Evolutionary conservation across 2,113 vertebrate genomes (phyloP).

Genomic region (Pteruthius melanotis): DNA sequence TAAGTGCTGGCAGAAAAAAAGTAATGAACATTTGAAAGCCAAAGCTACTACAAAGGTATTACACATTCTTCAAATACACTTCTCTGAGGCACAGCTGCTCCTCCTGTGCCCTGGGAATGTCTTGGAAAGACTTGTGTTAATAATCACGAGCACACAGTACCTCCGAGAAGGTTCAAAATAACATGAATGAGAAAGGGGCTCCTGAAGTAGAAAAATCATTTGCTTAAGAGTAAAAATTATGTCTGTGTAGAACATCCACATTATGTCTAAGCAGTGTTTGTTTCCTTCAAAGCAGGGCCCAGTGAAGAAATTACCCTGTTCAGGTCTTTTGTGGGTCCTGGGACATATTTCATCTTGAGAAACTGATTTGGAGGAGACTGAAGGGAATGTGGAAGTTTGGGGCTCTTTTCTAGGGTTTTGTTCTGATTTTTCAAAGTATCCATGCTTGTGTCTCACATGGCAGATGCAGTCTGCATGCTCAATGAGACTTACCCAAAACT

Average conservation of each 20-base stretch:
- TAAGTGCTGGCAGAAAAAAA: not conserved
- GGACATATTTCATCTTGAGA: not conserved
- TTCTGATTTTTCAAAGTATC: not conserved
- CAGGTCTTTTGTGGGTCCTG: not conserved
- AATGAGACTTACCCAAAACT: not conserved
- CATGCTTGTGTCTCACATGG: not conserved
- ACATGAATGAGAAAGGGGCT: not conserved
- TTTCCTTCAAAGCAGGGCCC: not conserved
- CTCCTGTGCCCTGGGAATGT: not conserved
- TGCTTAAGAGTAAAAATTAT: not conserved
- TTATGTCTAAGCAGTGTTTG: not conserved
- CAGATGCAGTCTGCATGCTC: not conserved
- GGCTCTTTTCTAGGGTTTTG: not conserved
- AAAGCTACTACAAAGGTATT: not conserved
- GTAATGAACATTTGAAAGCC: not conserved
- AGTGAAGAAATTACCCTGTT: not conserved
- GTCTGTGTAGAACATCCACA: not conserved
- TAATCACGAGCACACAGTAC: not conserved
- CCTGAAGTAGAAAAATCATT: not conserved
- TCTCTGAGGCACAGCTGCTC: not conserved
- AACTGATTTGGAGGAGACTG: not conserved
- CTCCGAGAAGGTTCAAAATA: not conserved
- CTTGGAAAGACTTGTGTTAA: not conserved
- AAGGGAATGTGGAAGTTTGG: not conserved
- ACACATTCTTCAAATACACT: not conserved